Evolutionary conservation across 2,888 invertebrate species (phyloP).

Genomic region (Acanthococcus lagerstroemiae): DNA sequence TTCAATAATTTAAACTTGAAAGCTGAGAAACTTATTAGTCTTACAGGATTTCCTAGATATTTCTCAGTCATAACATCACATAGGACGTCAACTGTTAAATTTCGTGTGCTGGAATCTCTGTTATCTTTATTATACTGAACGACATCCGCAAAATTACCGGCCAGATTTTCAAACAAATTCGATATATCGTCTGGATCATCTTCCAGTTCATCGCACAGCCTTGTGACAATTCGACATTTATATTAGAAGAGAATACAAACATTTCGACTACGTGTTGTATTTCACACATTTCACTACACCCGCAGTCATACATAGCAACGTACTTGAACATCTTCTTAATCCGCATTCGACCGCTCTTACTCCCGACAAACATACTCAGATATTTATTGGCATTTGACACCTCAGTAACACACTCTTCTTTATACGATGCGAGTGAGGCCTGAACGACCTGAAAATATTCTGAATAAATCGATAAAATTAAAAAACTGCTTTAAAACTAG

Average conservation of each 20-base stretch:
- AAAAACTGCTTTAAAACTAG: too few species aligned
- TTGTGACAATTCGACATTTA: constrained; percentile 40
- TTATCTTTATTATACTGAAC: constrained; percentile 95
- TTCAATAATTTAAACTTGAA: too few species aligned
- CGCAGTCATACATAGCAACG: constrained; percentile 35
- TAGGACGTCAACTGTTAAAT: constrained; percentile 68
- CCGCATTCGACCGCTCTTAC: constrained; percentile 51
- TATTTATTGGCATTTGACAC: constrained; percentile 57
- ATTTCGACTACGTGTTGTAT: too few species aligned
- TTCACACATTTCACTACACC: too few species aligned
- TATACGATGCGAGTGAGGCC: constrained; percentile 57
- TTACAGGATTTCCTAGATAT: too few species aligned
- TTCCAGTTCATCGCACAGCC: constrained; percentile 64
- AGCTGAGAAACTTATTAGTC: too few species aligned
- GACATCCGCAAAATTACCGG: constrained; percentile 76
- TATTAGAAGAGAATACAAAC: too few species aligned
- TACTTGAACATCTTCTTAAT: constrained; percentile 66
- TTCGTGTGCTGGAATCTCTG: constrained; percentile 45
- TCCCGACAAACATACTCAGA: constrained; percentile 53
- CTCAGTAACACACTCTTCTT: constrained; percentile 56
- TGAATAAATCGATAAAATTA: constrained; percentile 39
- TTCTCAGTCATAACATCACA: constrained; percentile 65
- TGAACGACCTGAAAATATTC: constrained; percentile 77
- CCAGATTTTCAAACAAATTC: constrained; percentile 71
- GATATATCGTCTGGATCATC: constrained; percentile 58